Conservation (phyloP, 2,797 vertebrate species). For the Enteromius mattozi region DNA sequence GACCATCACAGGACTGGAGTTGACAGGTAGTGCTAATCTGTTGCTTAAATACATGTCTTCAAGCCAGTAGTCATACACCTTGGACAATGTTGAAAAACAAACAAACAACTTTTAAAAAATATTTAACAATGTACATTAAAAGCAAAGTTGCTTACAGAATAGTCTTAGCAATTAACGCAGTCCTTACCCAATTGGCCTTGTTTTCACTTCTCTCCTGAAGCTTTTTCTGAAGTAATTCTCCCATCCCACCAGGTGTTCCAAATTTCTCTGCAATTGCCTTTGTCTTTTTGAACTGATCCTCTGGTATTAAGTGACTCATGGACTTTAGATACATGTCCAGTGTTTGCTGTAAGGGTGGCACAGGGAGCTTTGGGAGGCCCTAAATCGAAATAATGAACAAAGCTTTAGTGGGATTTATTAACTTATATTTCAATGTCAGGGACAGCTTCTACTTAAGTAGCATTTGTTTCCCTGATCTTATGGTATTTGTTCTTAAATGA, state of each 20-base stretch:
- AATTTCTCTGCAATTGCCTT: slow-evolving; percentile 83
- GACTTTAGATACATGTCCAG: slow-evolving; percentile 86
- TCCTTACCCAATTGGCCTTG: slow-evolving; percentile 89
- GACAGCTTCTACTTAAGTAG: slow-evolving; percentile 9
- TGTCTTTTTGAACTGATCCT: slow-evolving; percentile 86
- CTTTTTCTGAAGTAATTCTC: slow-evolving; percentile 89
- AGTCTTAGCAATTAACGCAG: not conserved
- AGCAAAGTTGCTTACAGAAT: not conserved
- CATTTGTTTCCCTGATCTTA: slow-evolving; percentile 11
- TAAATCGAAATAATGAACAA: slow-evolving; percentile 59
- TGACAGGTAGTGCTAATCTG: slow-evolving; percentile 89
- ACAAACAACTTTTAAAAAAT: not conserved
- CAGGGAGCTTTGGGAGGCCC: slow-evolving; percentile 88
- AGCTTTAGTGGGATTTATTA: slow-evolving; percentile 7
- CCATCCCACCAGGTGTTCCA: slow-evolving; percentile 83
- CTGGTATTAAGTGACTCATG: slow-evolving; percentile 87
- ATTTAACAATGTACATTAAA: not conserved
- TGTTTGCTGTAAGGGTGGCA: slow-evolving; percentile 88
- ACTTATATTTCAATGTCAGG: slow-evolving; percentile 18
- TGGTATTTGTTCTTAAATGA: slow-evolving; percentile 19
- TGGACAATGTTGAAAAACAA: slow-evolving; percentile 16
- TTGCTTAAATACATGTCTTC: slow-evolving; percentile 98
- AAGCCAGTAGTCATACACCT: slow-evolving; percentile 96
- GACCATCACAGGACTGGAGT: slow-evolving; percentile 94
- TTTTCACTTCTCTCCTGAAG: slow-evolving; percentile 83